Evolutionary conservation across 1,140 invertebrate species (phyloP), one percentile per base, ranked within the genome.

Genomic region (Aleiodes sp.): DNA sequence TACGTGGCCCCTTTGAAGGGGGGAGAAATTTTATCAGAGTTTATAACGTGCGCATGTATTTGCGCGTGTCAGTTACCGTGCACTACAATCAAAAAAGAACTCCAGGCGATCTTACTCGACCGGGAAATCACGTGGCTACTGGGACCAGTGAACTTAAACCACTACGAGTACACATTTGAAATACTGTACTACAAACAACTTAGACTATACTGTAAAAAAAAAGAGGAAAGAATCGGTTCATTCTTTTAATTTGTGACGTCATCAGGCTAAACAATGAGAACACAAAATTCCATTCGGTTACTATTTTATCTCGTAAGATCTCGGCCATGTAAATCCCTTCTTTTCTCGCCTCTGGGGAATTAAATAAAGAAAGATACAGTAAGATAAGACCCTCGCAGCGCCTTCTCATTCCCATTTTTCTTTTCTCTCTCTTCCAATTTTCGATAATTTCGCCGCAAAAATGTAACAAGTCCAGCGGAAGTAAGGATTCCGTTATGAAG

Each of bases 241-340:
- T 4, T 8, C 9, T 41, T 8, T 41, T n/a, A 6, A 46, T 19
- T 46, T 46, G 14, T n/a, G 2, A n/a, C 41, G 46, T 52, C 21
- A 52, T 52, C 41, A 19, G 41, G 19, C 16, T 21, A 52, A 52
- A 52, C 46, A 52, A 52, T 52, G 46, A 24, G 46, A 24, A 24
- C 19, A 52, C 4, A 12, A 24, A 52, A 52, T 24, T 52, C 21
- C 3, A 52, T 16, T n/a, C n/a, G n/a, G n/a, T n/a, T n/a, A n/a
- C 9, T 4, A 52, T 52, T 52, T 52, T 52, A 52, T 52, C 46
- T 52, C 46, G 46, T 21, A 21, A 52, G 46, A 52, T 52, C 46
- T 52, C 46, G 31, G 4, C 4, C 4, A 10, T 35, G 31, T 6
- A 35, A 4, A n/a, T n/a, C n/a, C n/a, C n/a, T n/a, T n/a, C n/a